These are phyloP conservation scores for Rousettus leschenaultii DNA, from an alignment of 2,113 vertebrate species.

Conservation along the genomic window DNA sequence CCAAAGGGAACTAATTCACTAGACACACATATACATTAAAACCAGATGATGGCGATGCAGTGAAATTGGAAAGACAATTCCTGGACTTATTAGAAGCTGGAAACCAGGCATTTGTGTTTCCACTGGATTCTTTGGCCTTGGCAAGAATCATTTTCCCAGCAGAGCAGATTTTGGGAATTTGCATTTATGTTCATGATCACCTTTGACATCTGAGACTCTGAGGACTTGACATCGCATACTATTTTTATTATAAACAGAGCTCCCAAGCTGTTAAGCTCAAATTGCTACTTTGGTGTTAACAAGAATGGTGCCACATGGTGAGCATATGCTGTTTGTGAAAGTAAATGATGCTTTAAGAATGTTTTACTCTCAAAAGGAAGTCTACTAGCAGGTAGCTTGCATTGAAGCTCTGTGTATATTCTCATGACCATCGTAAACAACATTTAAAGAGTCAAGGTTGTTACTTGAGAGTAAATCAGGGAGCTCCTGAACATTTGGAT, in stretches of 20 bases:
- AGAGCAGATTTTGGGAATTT: slow-evolving; percentile 63
- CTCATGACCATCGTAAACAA: slow-evolving; percentile 19
- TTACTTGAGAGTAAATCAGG: slow-evolving; percentile 47
- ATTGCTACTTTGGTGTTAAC: slow-evolving; percentile 45
- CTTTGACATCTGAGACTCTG: slow-evolving; percentile 63
- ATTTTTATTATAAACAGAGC: slow-evolving; percentile 64
- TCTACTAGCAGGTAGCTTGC: neutral
- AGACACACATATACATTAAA: slow-evolving; percentile 57
- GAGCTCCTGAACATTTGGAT: neutral
- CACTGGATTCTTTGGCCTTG: slow-evolving; percentile 47
- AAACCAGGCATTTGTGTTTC: slow-evolving; percentile 48
- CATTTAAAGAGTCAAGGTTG: slow-evolving; percentile 40
- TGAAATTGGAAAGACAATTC: slow-evolving; percentile 67
- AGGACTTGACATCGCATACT: slow-evolving; percentile 59
- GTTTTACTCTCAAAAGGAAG: slow-evolving; percentile 58
- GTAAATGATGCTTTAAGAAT: neutral
- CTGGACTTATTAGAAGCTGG: slow-evolving; percentile 44
- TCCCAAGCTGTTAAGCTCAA: slow-evolving; percentile 44
- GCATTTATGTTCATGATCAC: slow-evolving; percentile 69
- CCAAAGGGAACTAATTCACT: slow-evolving; percentile 59
- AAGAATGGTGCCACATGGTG: slow-evolving; percentile 47
- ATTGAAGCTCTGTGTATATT: neutral
- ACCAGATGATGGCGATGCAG: slow-evolving; percentile 63
- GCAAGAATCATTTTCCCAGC: slow-evolving; percentile 56
- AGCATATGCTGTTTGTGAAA: slow-evolving; percentile 55